Evolutionary conservation across 2,888 invertebrate species (phyloP).

Genomic region (Bibio marci): DNA sequence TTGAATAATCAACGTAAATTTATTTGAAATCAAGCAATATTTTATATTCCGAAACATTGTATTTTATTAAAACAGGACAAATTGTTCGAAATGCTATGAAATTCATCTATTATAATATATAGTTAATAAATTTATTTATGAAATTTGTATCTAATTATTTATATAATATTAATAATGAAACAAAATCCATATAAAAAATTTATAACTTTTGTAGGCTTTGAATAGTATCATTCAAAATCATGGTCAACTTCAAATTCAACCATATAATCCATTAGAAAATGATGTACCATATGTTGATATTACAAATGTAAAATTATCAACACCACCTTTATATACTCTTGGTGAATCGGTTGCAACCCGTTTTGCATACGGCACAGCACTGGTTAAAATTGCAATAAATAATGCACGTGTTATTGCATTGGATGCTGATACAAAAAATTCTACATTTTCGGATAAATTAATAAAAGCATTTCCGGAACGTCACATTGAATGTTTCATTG

Average conservation of each 20-base stretch:
- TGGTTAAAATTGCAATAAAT: constrained; percentile 67
- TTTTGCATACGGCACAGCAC: constrained; percentile 83
- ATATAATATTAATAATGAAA: too few relatives aligned
- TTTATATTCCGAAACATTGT: too few relatives aligned
- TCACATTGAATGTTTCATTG: constrained; percentile 96
- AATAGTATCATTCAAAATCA: constrained; percentile 48
- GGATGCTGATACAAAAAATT: constrained; percentile 98
- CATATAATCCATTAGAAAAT: constrained; percentile 42
- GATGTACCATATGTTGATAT: constrained; percentile 61
- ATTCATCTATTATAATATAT: too few relatives aligned
- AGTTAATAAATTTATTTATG: too few relatives aligned
- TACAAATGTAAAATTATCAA: constrained; percentile 48
- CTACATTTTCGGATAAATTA: constrained; percentile 89
- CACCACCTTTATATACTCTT: constrained; percentile 67
- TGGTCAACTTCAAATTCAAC: constrained; percentile 40
- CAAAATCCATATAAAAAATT: too few relatives aligned
- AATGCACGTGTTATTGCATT: constrained; percentile 76
- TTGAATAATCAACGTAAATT: too few relatives aligned
- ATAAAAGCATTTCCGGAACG: constrained; percentile 50
- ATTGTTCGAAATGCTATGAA: too few relatives aligned
- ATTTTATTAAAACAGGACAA: too few relatives aligned
- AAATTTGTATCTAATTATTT: too few relatives aligned
- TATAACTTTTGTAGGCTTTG: constrained; percentile 39
- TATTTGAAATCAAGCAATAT: too few relatives aligned
- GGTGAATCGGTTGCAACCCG: constrained; percentile 75